Evolutionary conservation across 1,140 invertebrate species (phyloP).

Genomic region (Drosophila nigrodunni): DNA sequence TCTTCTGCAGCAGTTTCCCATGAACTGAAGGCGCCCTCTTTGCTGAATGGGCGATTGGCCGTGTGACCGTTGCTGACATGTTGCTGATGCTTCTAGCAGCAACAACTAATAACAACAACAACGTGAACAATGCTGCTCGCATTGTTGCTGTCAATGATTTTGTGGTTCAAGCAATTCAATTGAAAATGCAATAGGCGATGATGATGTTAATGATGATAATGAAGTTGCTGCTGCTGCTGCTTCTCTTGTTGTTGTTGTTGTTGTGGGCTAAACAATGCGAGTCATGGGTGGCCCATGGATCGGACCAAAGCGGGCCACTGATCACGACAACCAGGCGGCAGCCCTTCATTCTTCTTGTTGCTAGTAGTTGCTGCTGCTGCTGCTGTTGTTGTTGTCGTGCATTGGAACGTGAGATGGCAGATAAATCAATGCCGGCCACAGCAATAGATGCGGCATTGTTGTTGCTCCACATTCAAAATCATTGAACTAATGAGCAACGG

Average conservation of each 20-base stretch:
- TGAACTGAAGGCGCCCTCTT: slow-evolving; percentile 72
- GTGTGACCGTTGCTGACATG: slow-evolving; percentile 70
- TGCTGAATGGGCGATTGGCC: slow-evolving; percentile 46
- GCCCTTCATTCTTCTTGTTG: slow-evolving; percentile 41
- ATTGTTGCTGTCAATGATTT: slow-evolving; percentile 75
- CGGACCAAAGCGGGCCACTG: slow-evolving; percentile 31
- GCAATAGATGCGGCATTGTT: slow-evolving; percentile 67
- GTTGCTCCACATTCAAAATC: slow-evolving; percentile 61
- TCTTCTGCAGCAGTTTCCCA: slow-evolving; percentile 73
- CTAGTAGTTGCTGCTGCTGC: slow-evolving; percentile 10
- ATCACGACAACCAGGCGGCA: slow-evolving; percentile 40
- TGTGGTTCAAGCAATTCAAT: slow-evolving; percentile 76
- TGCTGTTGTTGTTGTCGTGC: slow-evolving; percentile 31
- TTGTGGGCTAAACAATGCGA: slow-evolving; percentile 62
- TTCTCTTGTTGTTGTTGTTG: slow-evolving; percentile 35
- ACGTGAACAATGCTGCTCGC: slow-evolving; percentile 32
- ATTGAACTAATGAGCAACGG: slow-evolving; percentile 66
- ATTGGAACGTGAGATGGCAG: slow-evolving; percentile 71
- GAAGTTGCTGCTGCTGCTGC: slow-evolving; percentile 27
- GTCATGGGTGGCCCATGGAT: slow-evolving; percentile 56
- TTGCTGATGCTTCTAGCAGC: slow-evolving; percentile 47
- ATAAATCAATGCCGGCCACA: slow-evolving; percentile 67
- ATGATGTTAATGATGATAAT: slow-evolving; percentile 20
- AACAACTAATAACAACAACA: slow-evolving; percentile 8
- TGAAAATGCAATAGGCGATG: slow-evolving; percentile 49